Evolutionary conservation across 1,140 invertebrate species (phyloP).

Genomic region (Drosophila kikkawai): DNA sequence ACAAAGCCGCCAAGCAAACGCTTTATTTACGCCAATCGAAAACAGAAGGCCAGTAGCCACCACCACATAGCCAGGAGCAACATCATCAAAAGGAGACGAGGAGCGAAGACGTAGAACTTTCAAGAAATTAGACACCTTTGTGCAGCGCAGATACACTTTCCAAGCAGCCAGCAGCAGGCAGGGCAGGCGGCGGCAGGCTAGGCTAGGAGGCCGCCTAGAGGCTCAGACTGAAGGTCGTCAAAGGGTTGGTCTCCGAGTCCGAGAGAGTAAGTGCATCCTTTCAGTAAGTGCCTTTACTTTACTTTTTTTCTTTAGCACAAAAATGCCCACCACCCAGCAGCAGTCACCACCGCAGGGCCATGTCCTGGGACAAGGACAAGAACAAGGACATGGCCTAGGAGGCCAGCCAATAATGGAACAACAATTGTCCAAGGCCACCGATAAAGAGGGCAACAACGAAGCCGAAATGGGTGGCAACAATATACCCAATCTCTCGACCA

Average conservation of each 20-base stretch:
- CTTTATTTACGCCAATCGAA: constrained; percentile 1
- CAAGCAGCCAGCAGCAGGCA: neutral
- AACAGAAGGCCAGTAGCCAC: neutral
- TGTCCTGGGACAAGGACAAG: constrained; percentile 11
- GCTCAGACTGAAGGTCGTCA: neutral
- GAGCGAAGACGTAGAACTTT: constrained; percentile 3
- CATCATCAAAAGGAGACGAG: neutral
- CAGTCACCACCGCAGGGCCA: constrained; percentile 42
- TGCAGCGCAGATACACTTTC: neutral
- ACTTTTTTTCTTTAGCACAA: constrained; percentile 4
- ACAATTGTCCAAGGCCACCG: constrained; percentile 23
- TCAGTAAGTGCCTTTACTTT: no score
- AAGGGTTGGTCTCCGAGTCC: constrained; percentile 4
- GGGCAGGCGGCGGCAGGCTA: neutral
- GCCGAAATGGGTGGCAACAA: constrained; percentile 29
- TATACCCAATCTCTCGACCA: constrained; percentile 89
- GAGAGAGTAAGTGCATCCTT: constrained; percentile 5
- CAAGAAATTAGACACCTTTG: neutral
- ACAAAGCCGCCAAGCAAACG: constrained; percentile 30
- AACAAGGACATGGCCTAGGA: constrained; percentile 3
- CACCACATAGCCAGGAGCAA: neutral
- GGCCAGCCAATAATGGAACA: constrained; percentile 23
- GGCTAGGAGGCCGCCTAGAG: constrained; percentile 1
- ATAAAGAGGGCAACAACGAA: constrained; percentile 38
- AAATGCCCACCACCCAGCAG: constrained; percentile 63